A percentile compares a stretch with the other conserved stretches of the same genome.
Evolutionary conservation across 2,888 invertebrate species (phyloP).

Genomic region (Agonum fuliginosum): DNA sequence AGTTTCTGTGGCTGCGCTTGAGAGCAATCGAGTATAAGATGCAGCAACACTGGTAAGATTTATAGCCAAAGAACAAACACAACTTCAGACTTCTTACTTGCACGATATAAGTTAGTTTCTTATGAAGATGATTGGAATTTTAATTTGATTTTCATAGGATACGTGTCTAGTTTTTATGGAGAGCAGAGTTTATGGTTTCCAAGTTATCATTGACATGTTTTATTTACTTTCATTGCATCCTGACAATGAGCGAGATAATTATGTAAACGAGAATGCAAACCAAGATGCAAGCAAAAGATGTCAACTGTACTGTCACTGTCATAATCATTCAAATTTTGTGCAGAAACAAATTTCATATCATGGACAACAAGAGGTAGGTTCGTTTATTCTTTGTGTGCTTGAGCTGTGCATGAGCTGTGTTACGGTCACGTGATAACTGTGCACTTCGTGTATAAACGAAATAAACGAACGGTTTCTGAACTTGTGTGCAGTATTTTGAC

Average conservation of each 20-base stretch:
- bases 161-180: not conserved
- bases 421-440: no score
- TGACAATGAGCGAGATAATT: not conserved
- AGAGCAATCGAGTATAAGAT: not conserved
- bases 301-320: no score
- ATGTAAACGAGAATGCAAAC: not conserved
- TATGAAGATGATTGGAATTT: constrained; percentile 25
- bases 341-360: no score
- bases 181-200: not conserved
- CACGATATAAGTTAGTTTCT: not conserved
- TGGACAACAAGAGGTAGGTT: no score
- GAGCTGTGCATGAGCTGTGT: no score
- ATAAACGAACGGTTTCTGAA: no score
- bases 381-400: no score
- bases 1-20: constrained; percentile 26
- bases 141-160: constrained; percentile 23
- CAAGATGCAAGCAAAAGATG: no score
- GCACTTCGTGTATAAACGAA: no score
- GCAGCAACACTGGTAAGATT: not conserved
- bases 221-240: no score
- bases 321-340: no score
- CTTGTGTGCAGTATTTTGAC: no score
- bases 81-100: constrained; percentile 17
- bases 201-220: not conserved
- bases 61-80: constrained; percentile 18